Evolutionary conservation across 2,888 invertebrate genomes (phyloP), one percentile per base, ranked within the genome.

Genomic region (Steinernema hermaphroditum): DNA sequence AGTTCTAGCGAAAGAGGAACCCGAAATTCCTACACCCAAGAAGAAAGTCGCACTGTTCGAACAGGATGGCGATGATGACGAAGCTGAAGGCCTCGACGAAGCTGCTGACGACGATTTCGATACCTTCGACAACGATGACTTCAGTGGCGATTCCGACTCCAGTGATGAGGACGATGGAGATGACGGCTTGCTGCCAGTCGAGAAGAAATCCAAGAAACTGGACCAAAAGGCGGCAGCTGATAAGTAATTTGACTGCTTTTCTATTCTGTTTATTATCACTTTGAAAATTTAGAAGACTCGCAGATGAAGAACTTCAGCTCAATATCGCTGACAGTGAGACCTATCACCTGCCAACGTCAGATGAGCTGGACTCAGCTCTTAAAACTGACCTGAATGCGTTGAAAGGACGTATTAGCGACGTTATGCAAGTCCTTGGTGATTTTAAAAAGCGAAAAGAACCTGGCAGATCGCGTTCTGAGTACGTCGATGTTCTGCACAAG

Each of bases 401-500:
- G 68, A 83, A 82, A 49, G 82, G 83, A 69, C 75, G 85, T 32
- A 83, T 85, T 24, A 76, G 80, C 29, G 85, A 85, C 44, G 78
- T 84, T 12, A 81, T 84, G 19, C 43, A 54, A 14, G 69, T 75
- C 49, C 49, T 72, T 34, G 83, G 78, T 68, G 84, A 86, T 72
- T 86, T 84, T 75, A 80, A 77, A 37, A 75, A 73, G 24, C 78
- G 83, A n/a, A 72, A 82, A 22, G 78, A 83, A 74, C 77, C 76
- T 6, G 77, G 75, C 22, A 80, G 79, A 54, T 78, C 77, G 46
- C 78, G 84, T 9, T 44, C 62, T 0, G 80, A 84, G 27, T 84
- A 84, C 69, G 87, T 92, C 19, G 91, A 91, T 0, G 89, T 94
- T 69, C 89, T 98, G 43, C 90, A 90, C 72, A 91, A 91, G 82